These are phyloP conservation scores for Triplophysa rosa DNA, from an alignment of 2,113 vertebrate species.

Conservation along the genomic window DNA sequence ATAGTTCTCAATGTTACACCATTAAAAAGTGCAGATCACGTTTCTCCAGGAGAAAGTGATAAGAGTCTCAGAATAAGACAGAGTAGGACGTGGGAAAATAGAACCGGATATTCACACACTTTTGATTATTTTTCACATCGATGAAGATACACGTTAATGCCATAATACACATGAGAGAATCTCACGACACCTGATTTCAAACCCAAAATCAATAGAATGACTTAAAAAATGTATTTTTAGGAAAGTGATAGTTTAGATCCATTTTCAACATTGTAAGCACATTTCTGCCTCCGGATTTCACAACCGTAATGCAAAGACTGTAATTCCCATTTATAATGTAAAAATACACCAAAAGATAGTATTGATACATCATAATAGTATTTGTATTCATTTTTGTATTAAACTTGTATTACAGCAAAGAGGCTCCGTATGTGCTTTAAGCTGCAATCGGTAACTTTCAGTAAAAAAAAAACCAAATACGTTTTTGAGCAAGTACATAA, in stretches of 20 bases:
- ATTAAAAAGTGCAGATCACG: constrained; percentile 42
- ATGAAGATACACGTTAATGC: constrained; percentile 56
- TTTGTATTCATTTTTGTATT: too few species aligned
- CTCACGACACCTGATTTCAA: constrained; percentile 22
- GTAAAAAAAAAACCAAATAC: too few species aligned
- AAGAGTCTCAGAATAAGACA: constrained; percentile 34
- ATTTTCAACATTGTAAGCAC: background rate
- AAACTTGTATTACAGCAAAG: too few species aligned
- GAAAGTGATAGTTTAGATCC: background rate
- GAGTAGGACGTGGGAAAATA: constrained; percentile 25
- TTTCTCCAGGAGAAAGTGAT: constrained; percentile 27
- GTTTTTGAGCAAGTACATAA: too few species aligned
- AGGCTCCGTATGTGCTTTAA: too few species aligned
- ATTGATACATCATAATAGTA: background rate
- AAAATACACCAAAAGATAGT: background rate
- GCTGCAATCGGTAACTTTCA: too few species aligned
- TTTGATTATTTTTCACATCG: constrained; percentile 58
- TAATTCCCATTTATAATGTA: too few species aligned
- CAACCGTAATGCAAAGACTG: too few species aligned
- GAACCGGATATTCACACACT: constrained; percentile 41
- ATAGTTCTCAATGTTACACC: constrained; percentile 43
- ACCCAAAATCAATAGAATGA: background rate
- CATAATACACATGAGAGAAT: constrained; percentile 35
- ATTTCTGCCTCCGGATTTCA: background rate
- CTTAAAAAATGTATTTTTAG: too few species aligned